A percentile compares a stretch with the other conserved stretches of the same genome.
Conservation (phyloP, 2,888 invertebrate genomes). For the Hedya salicella region DNA sequence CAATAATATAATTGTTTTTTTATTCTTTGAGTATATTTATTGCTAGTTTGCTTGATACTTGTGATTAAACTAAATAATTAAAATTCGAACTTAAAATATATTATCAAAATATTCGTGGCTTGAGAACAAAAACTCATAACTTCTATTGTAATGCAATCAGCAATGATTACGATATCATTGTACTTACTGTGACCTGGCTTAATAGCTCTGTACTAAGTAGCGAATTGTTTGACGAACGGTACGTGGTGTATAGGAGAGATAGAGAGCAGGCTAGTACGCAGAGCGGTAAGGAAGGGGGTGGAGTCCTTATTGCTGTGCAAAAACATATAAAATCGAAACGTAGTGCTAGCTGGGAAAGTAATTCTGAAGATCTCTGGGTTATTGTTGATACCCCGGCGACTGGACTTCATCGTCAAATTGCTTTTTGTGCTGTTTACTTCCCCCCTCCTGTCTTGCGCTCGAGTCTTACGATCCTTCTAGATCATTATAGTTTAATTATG, state of each 20-base stretch:
- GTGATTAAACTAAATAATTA: not conserved
- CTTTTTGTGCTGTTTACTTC: constrained; percentile 6
- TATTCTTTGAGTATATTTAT: not conserved
- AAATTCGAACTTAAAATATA: constrained; percentile 6
- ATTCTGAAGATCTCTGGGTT: constrained; percentile 10
- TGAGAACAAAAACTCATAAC: constrained; percentile 11
- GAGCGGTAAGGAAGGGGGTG: not conserved
- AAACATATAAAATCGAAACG: not conserved
- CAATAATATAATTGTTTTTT: not conserved
- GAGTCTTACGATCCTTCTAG: not conserved
- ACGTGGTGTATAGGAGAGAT: constrained; percentile 32
- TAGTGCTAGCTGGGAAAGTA: not conserved
- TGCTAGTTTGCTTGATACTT: not conserved
- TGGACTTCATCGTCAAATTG: not conserved
- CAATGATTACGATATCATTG: constrained; percentile 23
- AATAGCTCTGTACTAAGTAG: constrained; percentile 7
- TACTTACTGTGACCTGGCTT: constrained; percentile 34
- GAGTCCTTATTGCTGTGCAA: constrained; percentile 5
- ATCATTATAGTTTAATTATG: not conserved
- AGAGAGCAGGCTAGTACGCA: constrained; percentile 6
- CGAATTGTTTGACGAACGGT: constrained; percentile 34
- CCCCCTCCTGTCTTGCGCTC: not conserved
- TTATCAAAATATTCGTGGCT: constrained; percentile 10
- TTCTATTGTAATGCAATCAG: not conserved
- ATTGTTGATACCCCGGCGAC: not conserved